Evolutionary conservation across 2,113 vertebrate species (phyloP).

Genomic region (Geococcyx californianus): DNA sequence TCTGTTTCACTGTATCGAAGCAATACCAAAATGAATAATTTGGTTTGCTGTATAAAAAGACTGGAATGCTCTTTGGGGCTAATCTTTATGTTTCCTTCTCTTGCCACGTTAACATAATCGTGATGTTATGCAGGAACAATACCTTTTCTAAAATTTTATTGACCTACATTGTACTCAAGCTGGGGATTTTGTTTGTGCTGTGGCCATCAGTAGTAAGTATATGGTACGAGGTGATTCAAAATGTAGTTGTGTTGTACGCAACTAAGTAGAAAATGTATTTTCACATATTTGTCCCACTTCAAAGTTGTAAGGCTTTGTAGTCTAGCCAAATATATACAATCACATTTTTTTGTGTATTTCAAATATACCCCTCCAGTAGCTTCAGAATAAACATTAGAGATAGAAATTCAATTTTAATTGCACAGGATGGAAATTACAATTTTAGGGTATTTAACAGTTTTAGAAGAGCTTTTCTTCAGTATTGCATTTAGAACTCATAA

Average conservation of each 20-base stretch:
- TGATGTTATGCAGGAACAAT: background rate
- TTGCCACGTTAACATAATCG: background rate
- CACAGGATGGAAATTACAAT: background rate
- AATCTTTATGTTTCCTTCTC: background rate
- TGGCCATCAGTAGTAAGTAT: background rate
- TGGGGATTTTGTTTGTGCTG: background rate
- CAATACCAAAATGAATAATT: background rate
- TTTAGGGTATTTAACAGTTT: slow-evolving; percentile 3
- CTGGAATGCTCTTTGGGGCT: background rate
- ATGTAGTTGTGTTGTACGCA: background rate
- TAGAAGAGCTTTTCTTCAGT: background rate
- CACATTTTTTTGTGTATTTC: background rate
- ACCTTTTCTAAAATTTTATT: background rate
- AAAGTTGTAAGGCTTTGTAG: background rate
- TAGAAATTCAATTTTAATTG: background rate
- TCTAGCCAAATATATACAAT: background rate
- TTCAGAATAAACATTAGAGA: background rate
- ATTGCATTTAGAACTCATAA: background rate
- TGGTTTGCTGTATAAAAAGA: background rate
- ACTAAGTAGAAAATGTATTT: background rate
- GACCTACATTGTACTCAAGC: background rate
- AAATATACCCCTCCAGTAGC: background rate
- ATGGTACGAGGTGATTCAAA: background rate
- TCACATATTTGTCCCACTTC: background rate
- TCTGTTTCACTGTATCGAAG: background rate